Conservation (phyloP, 2,797 vertebrate species). For the Diglossa cyanea region DNA sequence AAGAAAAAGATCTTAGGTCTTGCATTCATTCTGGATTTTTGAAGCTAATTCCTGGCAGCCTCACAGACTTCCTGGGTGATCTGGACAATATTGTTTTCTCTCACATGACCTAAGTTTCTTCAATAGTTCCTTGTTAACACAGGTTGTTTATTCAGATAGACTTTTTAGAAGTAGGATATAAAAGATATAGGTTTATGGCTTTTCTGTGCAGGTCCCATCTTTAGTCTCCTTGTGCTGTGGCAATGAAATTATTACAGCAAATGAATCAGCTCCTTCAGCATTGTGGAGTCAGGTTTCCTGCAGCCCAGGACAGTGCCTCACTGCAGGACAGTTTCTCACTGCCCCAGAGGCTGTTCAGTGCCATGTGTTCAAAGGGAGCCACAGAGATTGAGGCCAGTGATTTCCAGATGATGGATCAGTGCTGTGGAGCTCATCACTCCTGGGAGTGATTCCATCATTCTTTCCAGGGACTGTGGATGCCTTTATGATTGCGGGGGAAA, state of each 20-base stretch:
- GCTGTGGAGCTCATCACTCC: neutral
- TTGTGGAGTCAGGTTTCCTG: neutral
- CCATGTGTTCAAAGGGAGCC: neutral
- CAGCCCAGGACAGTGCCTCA: neutral
- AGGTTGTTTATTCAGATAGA: neutral
- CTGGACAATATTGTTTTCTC: neutral
- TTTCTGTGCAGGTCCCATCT: neutral
- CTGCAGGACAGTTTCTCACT: neutral
- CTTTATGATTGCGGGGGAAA: neutral
- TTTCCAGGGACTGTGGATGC: neutral
- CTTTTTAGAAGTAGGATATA: neutral
- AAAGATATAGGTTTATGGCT: neutral
- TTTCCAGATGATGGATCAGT: neutral
- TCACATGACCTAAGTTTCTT: neutral
- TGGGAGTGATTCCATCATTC: neutral
- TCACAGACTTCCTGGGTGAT: neutral
- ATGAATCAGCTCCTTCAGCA: neutral
- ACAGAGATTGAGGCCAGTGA: neutral
- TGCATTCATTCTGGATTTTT: neutral
- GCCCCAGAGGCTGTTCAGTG: neutral
- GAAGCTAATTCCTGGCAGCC: neutral
- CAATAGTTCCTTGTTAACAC: neutral
- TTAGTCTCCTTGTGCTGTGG: neutral
- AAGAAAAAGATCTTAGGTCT: neutral
- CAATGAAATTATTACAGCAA: neutral